Conservation (phyloP, 2,797 vertebrate genomes). For the Masticophis lateralis region DNA sequence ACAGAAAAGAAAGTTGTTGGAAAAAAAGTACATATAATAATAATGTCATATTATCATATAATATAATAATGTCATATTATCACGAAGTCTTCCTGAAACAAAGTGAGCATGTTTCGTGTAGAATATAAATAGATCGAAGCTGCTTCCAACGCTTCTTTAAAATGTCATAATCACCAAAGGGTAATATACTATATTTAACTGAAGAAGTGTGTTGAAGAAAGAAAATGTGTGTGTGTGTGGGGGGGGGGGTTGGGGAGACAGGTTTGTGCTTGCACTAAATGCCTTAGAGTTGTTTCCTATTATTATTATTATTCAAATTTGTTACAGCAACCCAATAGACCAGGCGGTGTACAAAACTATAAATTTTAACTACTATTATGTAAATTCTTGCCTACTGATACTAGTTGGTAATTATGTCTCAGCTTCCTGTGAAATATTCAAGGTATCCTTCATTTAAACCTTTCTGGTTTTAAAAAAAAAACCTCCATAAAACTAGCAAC, state of each 20-base stretch:
- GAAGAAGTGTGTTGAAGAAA: too few relatives aligned
- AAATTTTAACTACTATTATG: not conserved
- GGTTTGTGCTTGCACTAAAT: not conserved
- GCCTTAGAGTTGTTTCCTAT: not conserved
- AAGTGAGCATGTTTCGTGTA: not conserved
- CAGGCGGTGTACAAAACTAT: not conserved
- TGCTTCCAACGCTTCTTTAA: not conserved
- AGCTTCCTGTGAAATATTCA: not conserved
- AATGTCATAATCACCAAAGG: not conserved
- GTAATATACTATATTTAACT: not conserved
- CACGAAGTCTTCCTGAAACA: not conserved
- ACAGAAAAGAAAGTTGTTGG: not conserved
- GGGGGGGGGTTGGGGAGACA: not conserved
- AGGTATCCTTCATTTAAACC: not conserved
- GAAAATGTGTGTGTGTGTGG: not conserved
- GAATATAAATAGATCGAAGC: not conserved
- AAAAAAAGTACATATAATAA: too few relatives aligned
- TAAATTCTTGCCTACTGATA: not conserved
- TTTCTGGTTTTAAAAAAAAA: not conserved
- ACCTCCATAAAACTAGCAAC: not conserved
- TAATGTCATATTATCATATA: too few relatives aligned
- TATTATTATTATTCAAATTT: not conserved
- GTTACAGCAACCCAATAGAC: not conserved
- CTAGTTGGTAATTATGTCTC: not conserved
- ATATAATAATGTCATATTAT: too few relatives aligned